Evolutionary conservation across 2,113 vertebrate species (phyloP).

Genomic region (Pitta sordida): DNA sequence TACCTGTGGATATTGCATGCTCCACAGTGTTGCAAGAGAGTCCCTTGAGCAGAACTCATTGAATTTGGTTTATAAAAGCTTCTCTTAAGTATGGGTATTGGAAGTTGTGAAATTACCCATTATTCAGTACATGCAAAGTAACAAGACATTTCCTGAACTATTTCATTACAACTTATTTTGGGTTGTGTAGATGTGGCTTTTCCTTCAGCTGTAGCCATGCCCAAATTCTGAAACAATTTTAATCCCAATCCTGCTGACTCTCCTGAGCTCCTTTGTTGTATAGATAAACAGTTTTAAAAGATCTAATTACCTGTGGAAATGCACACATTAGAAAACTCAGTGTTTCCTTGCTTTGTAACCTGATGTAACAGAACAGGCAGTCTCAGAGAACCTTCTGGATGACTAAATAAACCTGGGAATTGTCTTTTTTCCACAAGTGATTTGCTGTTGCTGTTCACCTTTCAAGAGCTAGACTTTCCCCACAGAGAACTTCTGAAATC

Average conservation of each 20-base stretch:
- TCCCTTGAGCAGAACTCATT: constrained; percentile 52
- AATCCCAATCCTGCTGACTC: not conserved
- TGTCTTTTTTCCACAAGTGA: not conserved
- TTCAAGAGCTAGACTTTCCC: not conserved
- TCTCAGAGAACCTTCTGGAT: not conserved
- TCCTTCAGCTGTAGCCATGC: not conserved
- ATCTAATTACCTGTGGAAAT: not conserved
- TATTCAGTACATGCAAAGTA: not conserved
- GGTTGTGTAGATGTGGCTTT: not conserved
- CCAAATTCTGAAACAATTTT: not conserved
- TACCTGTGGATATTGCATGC: constrained; percentile 48
- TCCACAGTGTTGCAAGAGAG: constrained; percentile 40
- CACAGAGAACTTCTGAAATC: not conserved
- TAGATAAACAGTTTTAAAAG: not conserved
- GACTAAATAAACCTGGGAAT: not conserved
- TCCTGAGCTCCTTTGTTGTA: not conserved
- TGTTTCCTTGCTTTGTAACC: not conserved
- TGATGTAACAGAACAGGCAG: not conserved
- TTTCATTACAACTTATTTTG: not conserved
- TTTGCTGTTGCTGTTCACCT: not conserved
- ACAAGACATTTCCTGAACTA: not conserved
- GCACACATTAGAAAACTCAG: not conserved
- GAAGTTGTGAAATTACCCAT: constrained; percentile 44
- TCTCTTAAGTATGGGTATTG: not conserved
- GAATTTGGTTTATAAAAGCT: constrained; percentile 45